Evolutionary conservation across 1,140 invertebrate species (phyloP), one percentile per base, ranked within the genome.

Genomic region (Nasonia giraulti): DNA sequence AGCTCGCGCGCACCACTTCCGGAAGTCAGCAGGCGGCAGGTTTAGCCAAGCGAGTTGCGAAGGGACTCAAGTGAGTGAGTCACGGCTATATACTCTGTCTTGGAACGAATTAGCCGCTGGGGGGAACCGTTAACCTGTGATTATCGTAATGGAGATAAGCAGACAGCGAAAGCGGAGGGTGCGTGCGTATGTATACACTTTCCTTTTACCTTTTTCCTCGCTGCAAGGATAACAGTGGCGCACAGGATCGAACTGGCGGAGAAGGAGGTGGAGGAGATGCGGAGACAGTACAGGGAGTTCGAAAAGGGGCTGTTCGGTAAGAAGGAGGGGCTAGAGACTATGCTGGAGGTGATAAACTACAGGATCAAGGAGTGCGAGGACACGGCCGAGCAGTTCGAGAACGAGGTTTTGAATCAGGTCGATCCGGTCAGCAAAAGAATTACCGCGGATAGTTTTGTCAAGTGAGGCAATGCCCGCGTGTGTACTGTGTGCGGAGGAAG

Each of bases 381-480:
- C 68, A 89, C 91, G 0, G 90, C 47, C 20, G 88, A 90, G 11
- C 85, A 90, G 27, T 93, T 94, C 71, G 89, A 94, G 17, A 86
- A 92, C 20, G 88, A 93, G 23, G 91, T 94, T 0, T 87, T 94
- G 14, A 90, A 91, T 12, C 92, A 92, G 11, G 90, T 91, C 87
- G 93, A 94, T 87, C 91, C 90, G 33, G 90, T 94, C 74, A 93
- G 92, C 0, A 93, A 94, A 17, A 91, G 93, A 83, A 93, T 94
- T 75, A 92, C 93, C 2, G 93, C 93, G 2, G 93, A 94, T 86
- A 92, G 92, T 71, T 93, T 94, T 91, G 90, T 94, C 23, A 91
- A 92, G 87, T 94, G 14, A 10, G 33, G 17, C 31, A n/a, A n/a
- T 3, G 11, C 6, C 10, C 68, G 33, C 33, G 33, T 37, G 33